phyloP scores from a whole-genome alignment of 2,888 invertebrate species.

The Leptinotarsa juncta region DNA sequence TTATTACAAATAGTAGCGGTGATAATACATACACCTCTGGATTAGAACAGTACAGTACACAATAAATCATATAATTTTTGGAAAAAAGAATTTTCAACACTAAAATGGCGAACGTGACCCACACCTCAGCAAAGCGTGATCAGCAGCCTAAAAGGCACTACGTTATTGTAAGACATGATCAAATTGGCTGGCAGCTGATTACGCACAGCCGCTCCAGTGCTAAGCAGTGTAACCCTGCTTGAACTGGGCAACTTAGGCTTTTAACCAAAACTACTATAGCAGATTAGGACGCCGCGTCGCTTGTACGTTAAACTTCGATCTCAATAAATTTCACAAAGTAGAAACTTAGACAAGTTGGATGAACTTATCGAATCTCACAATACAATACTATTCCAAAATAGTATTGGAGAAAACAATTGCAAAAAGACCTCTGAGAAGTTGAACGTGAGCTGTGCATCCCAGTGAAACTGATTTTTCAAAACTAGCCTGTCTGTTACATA shows the following conservation, averaged over 20 bases:
- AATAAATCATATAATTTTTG: constrained; percentile 62
- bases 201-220: constrained; percentile 60
- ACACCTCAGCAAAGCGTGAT: constrained; percentile 66
- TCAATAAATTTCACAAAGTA: not conserved
- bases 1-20: constrained; percentile 84
- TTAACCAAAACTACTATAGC: constrained; percentile 55
- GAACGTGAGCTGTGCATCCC: constrained; percentile 34
- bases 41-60: constrained; percentile 69
- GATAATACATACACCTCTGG: constrained; percentile 70
- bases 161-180: constrained; percentile 59
- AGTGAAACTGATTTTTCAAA: constrained; percentile 46
- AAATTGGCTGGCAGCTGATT: constrained; percentile 65
- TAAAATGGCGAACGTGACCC: constrained; percentile 60
- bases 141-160: constrained; percentile 67
- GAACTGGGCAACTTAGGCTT: constrained; percentile 50
- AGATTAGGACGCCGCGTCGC: constrained; percentile 37
- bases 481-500: constrained; percentile 57
- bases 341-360: not conserved
- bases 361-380: not conserved
- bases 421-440: constrained; percentile 27
- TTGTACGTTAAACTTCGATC: constrained; percentile 29
- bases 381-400: not conserved
- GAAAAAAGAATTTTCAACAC: constrained; percentile 53
- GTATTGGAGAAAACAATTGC: not conserved
- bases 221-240: constrained; percentile 50